Base-by-base conservation (phyloP, 1,140 invertebrate genomes). In the Eumaeus atala region DNA sequence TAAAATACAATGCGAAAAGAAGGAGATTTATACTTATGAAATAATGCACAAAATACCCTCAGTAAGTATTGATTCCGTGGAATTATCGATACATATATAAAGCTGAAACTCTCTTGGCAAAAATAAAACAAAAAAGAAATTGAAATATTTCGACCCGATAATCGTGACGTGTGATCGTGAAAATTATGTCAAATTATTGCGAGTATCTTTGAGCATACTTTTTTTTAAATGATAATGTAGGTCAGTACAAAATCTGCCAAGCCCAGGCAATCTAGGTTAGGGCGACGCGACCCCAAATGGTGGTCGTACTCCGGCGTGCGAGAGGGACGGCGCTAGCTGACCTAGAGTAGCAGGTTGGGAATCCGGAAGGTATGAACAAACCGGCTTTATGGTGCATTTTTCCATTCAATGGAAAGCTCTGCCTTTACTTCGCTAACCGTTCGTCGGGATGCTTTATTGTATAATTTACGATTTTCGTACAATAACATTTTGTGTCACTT, bases 311-410 rank as follows among this genome's bases (percentile, higher is more conserved):
- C 44, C 57, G 48, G 58, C 55, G 76, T 64, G 77, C 55, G 73
- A 85, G 74, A 55, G 77, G 66, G 79, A 80, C 56, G 51, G 59
- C 48, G 64, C 57, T 56, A 64, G 53, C 56, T 83, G 82, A 85
- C 82, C 82, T 85, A 83, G 74, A 85, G 77, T 71, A 75, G 74
- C 82, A 85, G 82, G 82, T 85, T 83, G 82, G 72, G 82, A 85
- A 85, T 85, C 82, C 82, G 82, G 82, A 85, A 85, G 79, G 77
- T 82, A 84, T 63, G 65, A 67, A 70, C 59, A 82, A 85, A 85
- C 82, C 82, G 82, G 82, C 79, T 85, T 51, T 66, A 64, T 63
- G 66, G 61, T 78, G 82, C 82, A 85, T 85, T 83, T 85, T 83
- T 85, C 79, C 82, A 80, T 78, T 83, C 79, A 83, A 76, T 83